Evolutionary conservation across 2,797 vertebrate genomes (phyloP).

Genomic region (Spheniscus humboldti): DNA sequence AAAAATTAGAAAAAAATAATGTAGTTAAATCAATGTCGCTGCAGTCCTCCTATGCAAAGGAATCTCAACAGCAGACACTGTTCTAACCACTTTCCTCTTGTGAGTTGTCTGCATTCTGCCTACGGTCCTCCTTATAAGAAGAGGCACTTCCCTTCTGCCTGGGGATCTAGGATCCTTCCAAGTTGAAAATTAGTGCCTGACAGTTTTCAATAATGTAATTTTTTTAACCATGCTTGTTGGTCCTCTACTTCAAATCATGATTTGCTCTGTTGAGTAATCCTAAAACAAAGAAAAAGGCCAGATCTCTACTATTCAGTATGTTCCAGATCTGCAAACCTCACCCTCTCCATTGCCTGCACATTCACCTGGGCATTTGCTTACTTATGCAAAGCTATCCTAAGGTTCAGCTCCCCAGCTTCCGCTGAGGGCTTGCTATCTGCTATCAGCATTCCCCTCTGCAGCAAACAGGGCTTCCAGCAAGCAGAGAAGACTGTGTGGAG

Average conservation of each 20-base stretch:
- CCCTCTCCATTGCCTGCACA: background rate
- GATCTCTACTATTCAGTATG: background rate
- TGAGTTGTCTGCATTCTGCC: background rate
- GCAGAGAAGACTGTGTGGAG: background rate
- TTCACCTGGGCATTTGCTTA: background rate
- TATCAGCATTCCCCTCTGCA: background rate
- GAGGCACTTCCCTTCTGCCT: background rate
- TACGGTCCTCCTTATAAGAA: background rate
- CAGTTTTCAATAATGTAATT: background rate
- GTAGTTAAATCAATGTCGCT: background rate
- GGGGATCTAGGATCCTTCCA: background rate
- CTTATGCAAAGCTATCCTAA: background rate
- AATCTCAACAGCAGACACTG: background rate
- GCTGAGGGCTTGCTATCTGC: background rate
- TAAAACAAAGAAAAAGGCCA: background rate
- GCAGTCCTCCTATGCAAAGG: background rate
- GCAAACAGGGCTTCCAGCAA: background rate
- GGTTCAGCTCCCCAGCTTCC: background rate
- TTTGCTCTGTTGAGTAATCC: background rate
- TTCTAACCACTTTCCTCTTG: background rate
- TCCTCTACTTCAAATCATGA: background rate
- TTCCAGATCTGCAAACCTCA: background rate
- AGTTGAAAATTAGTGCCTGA: background rate
- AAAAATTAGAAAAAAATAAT: background rate
- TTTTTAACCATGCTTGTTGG: background rate